Evolutionary conservation across 2,797 vertebrate genomes (phyloP).

Genomic region (Brachyalestes nurse): DNA sequence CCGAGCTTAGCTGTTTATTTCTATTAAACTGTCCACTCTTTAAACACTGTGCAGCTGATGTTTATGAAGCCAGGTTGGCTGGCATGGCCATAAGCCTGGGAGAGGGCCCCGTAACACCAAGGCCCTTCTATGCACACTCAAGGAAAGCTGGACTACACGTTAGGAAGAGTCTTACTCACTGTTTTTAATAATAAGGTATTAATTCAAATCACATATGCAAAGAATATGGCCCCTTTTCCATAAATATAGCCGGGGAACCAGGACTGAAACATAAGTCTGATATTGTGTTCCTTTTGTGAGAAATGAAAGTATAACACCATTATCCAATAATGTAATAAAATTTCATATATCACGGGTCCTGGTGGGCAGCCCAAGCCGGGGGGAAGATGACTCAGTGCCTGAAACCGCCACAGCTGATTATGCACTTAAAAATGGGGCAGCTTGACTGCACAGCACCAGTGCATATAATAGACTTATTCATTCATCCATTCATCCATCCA

Average conservation of each 20-base stretch:
- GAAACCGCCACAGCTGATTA: too few relatives aligned
- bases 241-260: background rate
- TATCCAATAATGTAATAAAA: background rate
- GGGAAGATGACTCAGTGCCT: too few relatives aligned
- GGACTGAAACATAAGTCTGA: too few relatives aligned
- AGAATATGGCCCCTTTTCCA: too few relatives aligned
- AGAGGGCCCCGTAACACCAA: background rate
- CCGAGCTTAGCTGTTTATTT: slow-evolving; percentile 36
- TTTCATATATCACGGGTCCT: too few relatives aligned
- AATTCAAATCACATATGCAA: background rate
- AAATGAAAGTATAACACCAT: background rate
- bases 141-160: background rate
- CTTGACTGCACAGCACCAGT: too few relatives aligned
- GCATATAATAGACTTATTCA: too few relatives aligned
- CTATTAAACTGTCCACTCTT: slow-evolving; percentile 29
- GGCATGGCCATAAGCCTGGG: slow-evolving; percentile 4
- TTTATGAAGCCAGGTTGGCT: slow-evolving; percentile 32
- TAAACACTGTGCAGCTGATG: slow-evolving; percentile 33
- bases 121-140: slow-evolving; percentile 1
- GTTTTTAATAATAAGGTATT: background rate
- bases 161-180: background rate
- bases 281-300: too few relatives aligned
- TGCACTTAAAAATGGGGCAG: too few relatives aligned
- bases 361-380: too few relatives aligned
- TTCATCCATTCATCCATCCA: too few relatives aligned